Percentiles rank a stretch among this genome's conserved stretches.
phyloP scores from a whole-genome alignment of 2,797 vertebrate genomes.

The Phaenicophaeus curvirostris region DNA sequence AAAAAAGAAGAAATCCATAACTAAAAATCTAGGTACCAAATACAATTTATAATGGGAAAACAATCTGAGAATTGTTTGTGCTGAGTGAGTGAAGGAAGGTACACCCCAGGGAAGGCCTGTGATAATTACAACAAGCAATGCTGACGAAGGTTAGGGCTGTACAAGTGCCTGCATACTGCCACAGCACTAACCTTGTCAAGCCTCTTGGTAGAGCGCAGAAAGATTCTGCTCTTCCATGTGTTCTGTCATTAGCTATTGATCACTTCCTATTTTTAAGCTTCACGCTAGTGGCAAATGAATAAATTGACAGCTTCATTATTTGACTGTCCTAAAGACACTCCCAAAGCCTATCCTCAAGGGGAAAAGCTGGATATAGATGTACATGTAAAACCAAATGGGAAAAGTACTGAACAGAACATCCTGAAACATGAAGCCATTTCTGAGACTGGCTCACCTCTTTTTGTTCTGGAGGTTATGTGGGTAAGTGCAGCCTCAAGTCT shows the following conservation, averaged over 20 bases:
- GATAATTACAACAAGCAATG: slow-evolving; percentile 51
- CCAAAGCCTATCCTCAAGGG: background rate
- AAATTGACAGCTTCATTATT: slow-evolving; percentile 69
- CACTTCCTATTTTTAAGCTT: slow-evolving; percentile 64
- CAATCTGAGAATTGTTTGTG: background rate
- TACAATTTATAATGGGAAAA: background rate
- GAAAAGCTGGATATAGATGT: background rate
- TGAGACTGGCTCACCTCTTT: background rate
- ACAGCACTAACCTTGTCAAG: slow-evolving; percentile 67
- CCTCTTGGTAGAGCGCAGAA: slow-evolving; percentile 30
- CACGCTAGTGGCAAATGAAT: slow-evolving; percentile 31
- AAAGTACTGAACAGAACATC: background rate
- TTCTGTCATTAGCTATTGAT: slow-evolving; percentile 64
- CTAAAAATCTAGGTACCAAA: background rate
- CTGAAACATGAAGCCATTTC: background rate
- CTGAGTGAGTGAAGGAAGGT: background rate
- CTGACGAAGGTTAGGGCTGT: slow-evolving; percentile 41
- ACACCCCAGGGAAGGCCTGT: background rate
- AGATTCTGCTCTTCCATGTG: slow-evolving; percentile 34
- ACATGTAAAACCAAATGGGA: background rate
- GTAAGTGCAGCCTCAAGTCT: background rate
- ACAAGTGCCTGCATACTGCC: slow-evolving; percentile 38
- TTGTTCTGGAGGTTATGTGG: background rate
- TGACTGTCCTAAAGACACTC: background rate
- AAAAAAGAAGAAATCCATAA: background rate